A percentile compares a stretch with the other conserved stretches of the same genome.
Conservation (phyloP, 2,888 invertebrate genomes). For the Yponomeuta evonymella region DNA sequence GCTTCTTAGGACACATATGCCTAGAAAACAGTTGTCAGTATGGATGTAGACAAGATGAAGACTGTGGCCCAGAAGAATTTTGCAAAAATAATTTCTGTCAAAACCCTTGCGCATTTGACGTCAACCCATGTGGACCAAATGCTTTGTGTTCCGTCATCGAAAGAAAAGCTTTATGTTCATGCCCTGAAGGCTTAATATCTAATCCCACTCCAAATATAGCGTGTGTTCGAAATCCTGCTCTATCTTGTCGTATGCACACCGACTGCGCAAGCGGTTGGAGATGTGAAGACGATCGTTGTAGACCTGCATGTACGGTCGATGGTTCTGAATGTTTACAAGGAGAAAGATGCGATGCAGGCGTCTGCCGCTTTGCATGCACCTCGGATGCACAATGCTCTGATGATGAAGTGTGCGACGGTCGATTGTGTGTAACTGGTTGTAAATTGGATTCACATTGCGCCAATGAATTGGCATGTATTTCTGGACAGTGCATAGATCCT, state of each 20-base stretch:
- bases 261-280: slow-evolving; percentile 83
- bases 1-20: slow-evolving; percentile 94
- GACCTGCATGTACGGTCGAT: slow-evolving; percentile 86
- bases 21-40: slow-evolving; percentile 89
- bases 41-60: slow-evolving; percentile 91
- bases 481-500: slow-evolving; percentile 86
- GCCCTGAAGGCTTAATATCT: slow-evolving; percentile 86
- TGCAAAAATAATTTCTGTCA: slow-evolving; percentile 87
- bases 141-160: slow-evolving; percentile 87
- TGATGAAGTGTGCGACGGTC: slow-evolving; percentile 90
- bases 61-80: slow-evolving; percentile 89
- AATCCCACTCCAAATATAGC: slow-evolving; percentile 93
- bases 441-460: slow-evolving; percentile 87
- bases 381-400: slow-evolving; percentile 90
- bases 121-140: slow-evolving; percentile 90
- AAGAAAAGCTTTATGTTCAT: slow-evolving; percentile 88
- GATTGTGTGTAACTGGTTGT: slow-evolving; percentile 88
- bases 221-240: slow-evolving; percentile 87
- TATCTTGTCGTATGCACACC: slow-evolving; percentile 84
- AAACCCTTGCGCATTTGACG: slow-evolving; percentile 81
- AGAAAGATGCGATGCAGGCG: slow-evolving; percentile 84
- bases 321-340: slow-evolving; percentile 85
- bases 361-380: slow-evolving; percentile 89
- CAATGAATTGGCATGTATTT: slow-evolving; percentile 81
- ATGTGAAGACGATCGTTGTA: slow-evolving; percentile 84